Evolutionary conservation across 2,888 invertebrate species (phyloP).

Genomic region (Drosophila trichaetosa): DNA sequence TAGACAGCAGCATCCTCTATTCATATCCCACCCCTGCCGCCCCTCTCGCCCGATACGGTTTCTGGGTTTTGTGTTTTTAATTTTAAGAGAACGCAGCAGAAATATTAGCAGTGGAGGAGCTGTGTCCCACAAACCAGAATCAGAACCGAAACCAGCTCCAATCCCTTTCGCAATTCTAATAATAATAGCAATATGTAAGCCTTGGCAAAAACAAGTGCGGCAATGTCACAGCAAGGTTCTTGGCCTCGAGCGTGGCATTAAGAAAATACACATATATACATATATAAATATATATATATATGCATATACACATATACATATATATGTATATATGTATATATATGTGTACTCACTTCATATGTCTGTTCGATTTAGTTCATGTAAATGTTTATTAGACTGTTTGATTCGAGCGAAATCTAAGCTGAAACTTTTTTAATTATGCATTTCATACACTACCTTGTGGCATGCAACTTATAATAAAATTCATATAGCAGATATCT

Average conservation of each 20-base stretch:
- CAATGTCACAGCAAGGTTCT: slow-evolving; percentile 24
- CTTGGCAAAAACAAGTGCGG: slow-evolving; percentile 9
- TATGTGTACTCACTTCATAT: background rate
- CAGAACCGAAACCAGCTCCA: background rate
- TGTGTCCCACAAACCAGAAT: background rate
- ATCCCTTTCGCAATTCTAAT: slow-evolving; percentile 24
- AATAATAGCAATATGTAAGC: slow-evolving; percentile 37
- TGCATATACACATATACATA: too few relatives aligned
- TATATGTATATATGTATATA: fast-evolving
- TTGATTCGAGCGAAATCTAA: background rate
- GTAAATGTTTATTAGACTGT: background rate
- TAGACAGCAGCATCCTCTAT: background rate
- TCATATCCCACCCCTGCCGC: background rate
- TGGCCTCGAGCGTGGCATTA: slow-evolving; percentile 10
- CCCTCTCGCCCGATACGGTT: background rate
- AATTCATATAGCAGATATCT: background rate
- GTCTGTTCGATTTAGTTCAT: background rate
- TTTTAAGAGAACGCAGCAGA: slow-evolving; percentile 17
- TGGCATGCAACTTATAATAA: background rate
- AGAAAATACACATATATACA: background rate
- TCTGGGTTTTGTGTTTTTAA: slow-evolving; percentile 11
- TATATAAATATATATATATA: background rate
- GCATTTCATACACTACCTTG: background rate
- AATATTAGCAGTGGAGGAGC: background rate
- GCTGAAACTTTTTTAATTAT: background rate